Conservation (phyloP, 2,888 invertebrate species). For the Trichogramma evanescens region DNA sequence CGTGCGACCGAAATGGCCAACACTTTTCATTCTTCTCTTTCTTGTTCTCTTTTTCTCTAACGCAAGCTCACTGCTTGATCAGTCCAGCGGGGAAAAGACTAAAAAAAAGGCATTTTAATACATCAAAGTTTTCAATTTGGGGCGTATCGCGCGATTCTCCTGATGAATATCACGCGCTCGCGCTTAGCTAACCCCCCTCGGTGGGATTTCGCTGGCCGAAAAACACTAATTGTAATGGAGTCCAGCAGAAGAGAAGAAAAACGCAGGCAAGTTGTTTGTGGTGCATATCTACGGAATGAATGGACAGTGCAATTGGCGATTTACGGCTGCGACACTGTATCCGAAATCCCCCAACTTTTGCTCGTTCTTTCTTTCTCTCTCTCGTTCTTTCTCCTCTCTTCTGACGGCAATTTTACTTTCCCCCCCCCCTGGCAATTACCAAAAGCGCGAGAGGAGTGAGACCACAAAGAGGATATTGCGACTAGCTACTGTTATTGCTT, state of each 20-base stretch:
- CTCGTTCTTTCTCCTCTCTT: not conserved
- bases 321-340: slow-evolving; percentile 29
- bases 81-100: too few relatives aligned
- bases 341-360: slow-evolving; percentile 5
- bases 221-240: slow-evolving; percentile 40
- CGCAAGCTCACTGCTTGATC: too few relatives aligned
- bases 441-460: too few relatives aligned
- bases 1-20: too few relatives aligned
- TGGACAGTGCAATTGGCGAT: slow-evolving; percentile 40
- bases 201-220: slow-evolving; percentile 10
- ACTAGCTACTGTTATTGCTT: slow-evolving; percentile 26
- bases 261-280: slow-evolving; percentile 37
- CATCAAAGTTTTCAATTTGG: slow-evolving; percentile 43
- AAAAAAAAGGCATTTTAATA: slow-evolving; percentile 34
- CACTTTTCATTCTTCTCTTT: too few relatives aligned
- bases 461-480: slow-evolving; percentile 7
- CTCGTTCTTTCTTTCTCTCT: not conserved
- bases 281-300: slow-evolving; percentile 37
- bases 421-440: too few relatives aligned
- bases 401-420: not conserved
- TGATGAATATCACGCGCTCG: slow-evolving; percentile 30
- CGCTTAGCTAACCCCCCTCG: too few relatives aligned
- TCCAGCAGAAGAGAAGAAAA: slow-evolving; percentile 33
- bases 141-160: slow-evolving; percentile 26
- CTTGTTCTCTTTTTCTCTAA: too few relatives aligned